These are phyloP conservation scores for Chiroxiphia lanceolata DNA, from an alignment of 2,797 vertebrate genomes.

Conservation along the genomic window DNA sequence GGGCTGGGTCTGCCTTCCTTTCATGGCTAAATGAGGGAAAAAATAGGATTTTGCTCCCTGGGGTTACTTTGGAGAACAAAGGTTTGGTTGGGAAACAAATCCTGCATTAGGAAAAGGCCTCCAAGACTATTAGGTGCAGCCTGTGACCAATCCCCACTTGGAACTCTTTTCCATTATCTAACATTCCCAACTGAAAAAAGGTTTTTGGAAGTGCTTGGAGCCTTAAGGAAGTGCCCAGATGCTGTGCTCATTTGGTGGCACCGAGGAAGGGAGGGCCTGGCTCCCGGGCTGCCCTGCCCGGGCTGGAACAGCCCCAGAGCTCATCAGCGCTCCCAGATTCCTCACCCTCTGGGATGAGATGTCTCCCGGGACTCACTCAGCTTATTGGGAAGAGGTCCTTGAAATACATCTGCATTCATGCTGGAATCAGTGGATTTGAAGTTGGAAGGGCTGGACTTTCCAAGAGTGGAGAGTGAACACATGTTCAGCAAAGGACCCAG, in stretches of 20 bases:
- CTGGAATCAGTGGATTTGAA: neutral
- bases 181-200: neutral
- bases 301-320: neutral
- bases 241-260: neutral
- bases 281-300: neutral
- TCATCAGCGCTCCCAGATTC: neutral
- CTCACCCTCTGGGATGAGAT: neutral
- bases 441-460: neutral
- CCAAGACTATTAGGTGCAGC: neutral
- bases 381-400: neutral
- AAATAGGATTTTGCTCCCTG: neutral
- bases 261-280: neutral
- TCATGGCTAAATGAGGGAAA: rapidly evolving
- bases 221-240: neutral
- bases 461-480: neutral
- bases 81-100: neutral
- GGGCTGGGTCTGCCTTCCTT: neutral
- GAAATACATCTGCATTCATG: neutral
- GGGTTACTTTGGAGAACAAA: neutral
- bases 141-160: neutral
- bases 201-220: neutral
- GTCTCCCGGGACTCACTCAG: neutral
- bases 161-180: neutral
- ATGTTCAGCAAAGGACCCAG: neutral
- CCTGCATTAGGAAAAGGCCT: neutral